phyloP scores from a whole-genome alignment of 2,113 vertebrate species.

The Tragulus kanchil region DNA sequence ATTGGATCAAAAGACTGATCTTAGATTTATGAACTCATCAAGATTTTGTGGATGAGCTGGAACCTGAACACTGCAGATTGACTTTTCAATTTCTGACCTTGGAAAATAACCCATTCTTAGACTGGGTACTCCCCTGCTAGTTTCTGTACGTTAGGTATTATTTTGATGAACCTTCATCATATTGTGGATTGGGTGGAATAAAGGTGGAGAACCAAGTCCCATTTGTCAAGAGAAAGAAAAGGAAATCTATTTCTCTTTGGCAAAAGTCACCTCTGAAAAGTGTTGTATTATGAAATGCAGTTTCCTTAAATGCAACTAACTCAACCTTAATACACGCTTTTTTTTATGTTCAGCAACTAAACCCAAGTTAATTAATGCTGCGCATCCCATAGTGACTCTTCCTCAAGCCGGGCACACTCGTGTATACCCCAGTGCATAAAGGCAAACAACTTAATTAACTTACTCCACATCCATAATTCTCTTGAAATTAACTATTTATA shows the following conservation, averaged over 20 bases:
- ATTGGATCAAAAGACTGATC: not conserved
- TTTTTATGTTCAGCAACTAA: slow-evolving; percentile 18
- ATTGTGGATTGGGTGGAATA: not conserved
- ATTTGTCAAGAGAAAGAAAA: not conserved
- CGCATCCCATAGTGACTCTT: slow-evolving; percentile 36
- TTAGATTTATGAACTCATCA: not conserved
- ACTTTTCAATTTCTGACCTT: not conserved
- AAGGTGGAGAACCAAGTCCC: not conserved
- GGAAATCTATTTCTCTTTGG: not conserved
- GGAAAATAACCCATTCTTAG: not conserved
- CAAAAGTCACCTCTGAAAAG: slow-evolving; percentile 41
- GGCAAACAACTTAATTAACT: slow-evolving; percentile 70
- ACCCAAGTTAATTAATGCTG: slow-evolving; percentile 61
- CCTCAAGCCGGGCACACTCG: slow-evolving; percentile 39
- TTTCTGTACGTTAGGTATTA: not conserved
- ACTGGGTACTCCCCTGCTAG: not conserved
- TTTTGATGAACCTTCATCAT: not conserved
- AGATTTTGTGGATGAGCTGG: not conserved
- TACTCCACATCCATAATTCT: slow-evolving; percentile 55
- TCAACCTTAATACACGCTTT: not conserved
- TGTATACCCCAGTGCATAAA: slow-evolving; percentile 62
- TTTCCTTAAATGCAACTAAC: slow-evolving; percentile 7
- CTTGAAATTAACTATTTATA: slow-evolving; percentile 65
- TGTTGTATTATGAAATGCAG: not conserved
- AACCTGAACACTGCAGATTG: not conserved